Conservation (phyloP, 2,113 vertebrate species). For the Macquaria ambigua region DNA sequence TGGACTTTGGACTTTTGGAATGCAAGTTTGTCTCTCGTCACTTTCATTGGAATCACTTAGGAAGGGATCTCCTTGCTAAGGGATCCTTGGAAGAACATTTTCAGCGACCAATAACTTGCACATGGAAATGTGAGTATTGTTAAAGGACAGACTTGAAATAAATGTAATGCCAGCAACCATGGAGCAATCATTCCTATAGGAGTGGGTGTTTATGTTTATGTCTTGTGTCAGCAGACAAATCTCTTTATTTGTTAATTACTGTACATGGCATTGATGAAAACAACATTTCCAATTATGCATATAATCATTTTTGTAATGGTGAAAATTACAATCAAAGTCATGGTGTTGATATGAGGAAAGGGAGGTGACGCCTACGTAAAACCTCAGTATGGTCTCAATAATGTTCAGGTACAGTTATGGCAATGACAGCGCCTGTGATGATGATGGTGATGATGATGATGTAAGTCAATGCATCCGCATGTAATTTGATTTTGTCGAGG, state of each 20-base stretch:
- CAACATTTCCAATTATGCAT: constrained; percentile 3
- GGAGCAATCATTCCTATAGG: background rate
- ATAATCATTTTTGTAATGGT: background rate
- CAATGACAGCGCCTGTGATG: background rate
- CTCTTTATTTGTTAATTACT: background rate
- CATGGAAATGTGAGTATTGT: background rate
- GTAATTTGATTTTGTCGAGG: constrained; percentile 13
- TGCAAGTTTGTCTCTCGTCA: background rate
- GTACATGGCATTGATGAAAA: background rate
- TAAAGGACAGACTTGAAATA: background rate
- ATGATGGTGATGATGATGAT: constrained; percentile 1
- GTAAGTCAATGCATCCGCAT: background rate
- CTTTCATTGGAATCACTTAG: background rate
- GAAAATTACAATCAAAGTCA: background rate
- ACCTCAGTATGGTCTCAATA: background rate
- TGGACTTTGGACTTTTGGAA: background rate
- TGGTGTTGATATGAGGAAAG: background rate
- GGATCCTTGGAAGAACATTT: background rate
- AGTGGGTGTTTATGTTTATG: background rate
- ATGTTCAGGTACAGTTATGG: background rate
- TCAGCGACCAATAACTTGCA: background rate
- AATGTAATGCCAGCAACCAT: no score
- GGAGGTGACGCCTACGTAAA: background rate
- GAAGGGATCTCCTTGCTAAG: background rate
- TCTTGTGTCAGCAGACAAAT: background rate